Evolutionary conservation across 2,888 invertebrate species (phyloP).

Genomic region (Erpobdella octoculata): DNA sequence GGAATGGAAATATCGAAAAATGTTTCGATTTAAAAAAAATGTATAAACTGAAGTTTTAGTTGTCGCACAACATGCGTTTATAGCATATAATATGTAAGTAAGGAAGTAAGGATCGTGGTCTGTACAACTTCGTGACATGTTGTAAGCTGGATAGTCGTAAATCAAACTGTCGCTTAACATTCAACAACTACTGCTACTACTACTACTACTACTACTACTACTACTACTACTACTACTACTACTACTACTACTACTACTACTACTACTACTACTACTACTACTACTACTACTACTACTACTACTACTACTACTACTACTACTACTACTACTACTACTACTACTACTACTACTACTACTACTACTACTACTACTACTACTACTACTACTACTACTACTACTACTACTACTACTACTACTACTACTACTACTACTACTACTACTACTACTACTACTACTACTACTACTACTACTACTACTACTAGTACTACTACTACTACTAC

Average conservation of each 20-base stretch:
- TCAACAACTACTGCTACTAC: background rate
- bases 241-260: constrained; percentile 13
- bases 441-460: constrained; percentile 10
- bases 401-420: constrained; percentile 5
- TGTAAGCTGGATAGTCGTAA: background rate
- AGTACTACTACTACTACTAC: constrained; percentile 4
- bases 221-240: constrained; percentile 13
- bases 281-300: constrained; percentile 10
- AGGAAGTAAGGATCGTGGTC: too few species aligned
- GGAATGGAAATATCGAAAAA: too few species aligned
- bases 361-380: constrained; percentile 12
- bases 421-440: constrained; percentile 7
- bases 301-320: constrained; percentile 10
- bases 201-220: constrained; percentile 13
- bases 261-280: constrained; percentile 13
- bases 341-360: constrained; percentile 10
- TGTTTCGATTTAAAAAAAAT: too few species aligned
- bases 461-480: constrained; percentile 13
- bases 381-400: constrained; percentile 13
- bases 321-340: constrained; percentile 16
- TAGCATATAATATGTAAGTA: too few species aligned
- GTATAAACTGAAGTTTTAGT: too few species aligned
- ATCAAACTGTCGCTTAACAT: too few species aligned
- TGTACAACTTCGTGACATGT: too few species aligned
- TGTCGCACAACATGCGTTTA: too few species aligned